These are phyloP conservation scores for Drosophila greeni DNA, from an alignment of 2,888 invertebrate genomes.

Conservation along the genomic window DNA sequence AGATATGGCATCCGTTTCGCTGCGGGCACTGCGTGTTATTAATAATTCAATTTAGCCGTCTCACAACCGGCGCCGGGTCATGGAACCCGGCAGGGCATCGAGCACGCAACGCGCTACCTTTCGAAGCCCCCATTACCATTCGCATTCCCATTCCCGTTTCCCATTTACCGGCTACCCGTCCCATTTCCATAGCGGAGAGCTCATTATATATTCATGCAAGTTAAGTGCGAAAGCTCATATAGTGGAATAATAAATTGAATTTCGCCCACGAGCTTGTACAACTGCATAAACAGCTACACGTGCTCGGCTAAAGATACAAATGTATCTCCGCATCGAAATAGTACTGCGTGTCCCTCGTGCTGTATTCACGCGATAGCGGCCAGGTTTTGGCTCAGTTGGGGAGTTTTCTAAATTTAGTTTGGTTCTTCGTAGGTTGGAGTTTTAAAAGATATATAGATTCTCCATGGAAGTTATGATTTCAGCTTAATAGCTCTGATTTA, in stretches of 20 bases:
- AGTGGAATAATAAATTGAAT: slow-evolving; percentile 68
- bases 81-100: slow-evolving; percentile 19
- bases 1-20: slow-evolving; percentile 27
- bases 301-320: slow-evolving; percentile 44
- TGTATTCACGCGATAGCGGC: slow-evolving; percentile 24
- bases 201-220: slow-evolving; percentile 70
- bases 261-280: slow-evolving; percentile 52
- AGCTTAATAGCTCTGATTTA: not conserved
- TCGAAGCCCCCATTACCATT: slow-evolving; percentile 8
- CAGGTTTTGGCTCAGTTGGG: not conserved
- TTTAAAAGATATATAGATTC: not conserved
- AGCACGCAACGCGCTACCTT: slow-evolving; percentile 51
- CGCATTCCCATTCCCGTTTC: slow-evolving; percentile 3
- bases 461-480: not conserved
- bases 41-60: slow-evolving; percentile 64
- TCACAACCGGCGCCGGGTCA: slow-evolving; percentile 49
- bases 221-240: slow-evolving; percentile 72
- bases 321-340: slow-evolving; percentile 39
- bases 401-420: not conserved
- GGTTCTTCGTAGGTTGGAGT: not conserved
- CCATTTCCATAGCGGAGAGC: slow-evolving; percentile 27
- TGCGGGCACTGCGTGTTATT: slow-evolving; percentile 59
- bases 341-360: not conserved
- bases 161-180: slow-evolving; percentile 11
- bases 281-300: slow-evolving; percentile 58